These are phyloP conservation scores for Sylvia atricapilla DNA, from an alignment of 2,113 vertebrate genomes.

Conservation along the genomic window DNA sequence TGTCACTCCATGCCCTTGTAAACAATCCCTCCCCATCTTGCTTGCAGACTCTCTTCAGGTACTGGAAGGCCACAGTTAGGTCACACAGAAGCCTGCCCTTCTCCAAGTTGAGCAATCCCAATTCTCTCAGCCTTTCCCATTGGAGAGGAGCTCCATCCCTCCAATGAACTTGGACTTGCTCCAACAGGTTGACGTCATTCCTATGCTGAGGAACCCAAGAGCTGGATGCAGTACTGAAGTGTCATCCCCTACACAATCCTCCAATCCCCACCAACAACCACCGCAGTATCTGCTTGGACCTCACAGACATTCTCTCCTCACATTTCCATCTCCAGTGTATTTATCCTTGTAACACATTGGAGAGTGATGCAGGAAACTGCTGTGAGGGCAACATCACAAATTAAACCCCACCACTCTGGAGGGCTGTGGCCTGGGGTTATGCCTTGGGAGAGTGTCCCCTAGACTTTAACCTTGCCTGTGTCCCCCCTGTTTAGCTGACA, in stretches of 20 bases:
- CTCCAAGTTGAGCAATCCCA: background rate
- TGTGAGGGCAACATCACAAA: background rate
- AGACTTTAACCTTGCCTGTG: background rate
- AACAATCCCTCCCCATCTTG: background rate
- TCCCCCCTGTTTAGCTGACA: background rate
- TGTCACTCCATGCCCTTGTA: background rate
- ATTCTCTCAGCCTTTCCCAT: background rate
- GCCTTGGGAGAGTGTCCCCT: background rate
- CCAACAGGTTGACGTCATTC: background rate
- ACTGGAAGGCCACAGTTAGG: background rate
- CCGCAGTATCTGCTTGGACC: background rate
- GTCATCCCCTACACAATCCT: background rate
- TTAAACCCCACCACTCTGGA: background rate
- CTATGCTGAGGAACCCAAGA: background rate
- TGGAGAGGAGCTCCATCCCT: background rate
- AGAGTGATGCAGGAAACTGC: background rate
- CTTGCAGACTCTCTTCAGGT: background rate
- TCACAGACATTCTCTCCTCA: background rate
- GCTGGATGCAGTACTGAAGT: background rate
- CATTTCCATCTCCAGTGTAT: background rate
- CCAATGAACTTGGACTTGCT: background rate
- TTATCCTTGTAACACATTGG: background rate
- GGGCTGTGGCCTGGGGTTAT: background rate
- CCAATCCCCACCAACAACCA: background rate
- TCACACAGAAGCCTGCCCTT: background rate